phyloP scores from a whole-genome alignment of 2,113 vertebrate species.

The Erythrocercus mccallii region DNA sequence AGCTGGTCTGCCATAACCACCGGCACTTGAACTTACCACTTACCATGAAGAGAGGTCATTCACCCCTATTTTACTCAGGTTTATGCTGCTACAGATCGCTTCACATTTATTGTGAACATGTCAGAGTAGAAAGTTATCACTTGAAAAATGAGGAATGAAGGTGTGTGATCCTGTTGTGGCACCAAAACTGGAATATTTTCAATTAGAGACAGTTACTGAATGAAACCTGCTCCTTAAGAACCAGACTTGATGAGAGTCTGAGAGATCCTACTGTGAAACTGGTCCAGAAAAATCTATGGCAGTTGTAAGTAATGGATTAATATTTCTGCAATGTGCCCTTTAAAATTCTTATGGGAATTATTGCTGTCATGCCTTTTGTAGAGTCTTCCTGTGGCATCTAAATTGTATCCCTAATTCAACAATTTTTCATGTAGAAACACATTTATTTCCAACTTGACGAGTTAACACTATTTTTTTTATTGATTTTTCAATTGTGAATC shows the following conservation, averaged over 20 bases:
- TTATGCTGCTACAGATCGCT: background rate
- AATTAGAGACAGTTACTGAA: background rate
- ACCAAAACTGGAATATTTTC: background rate
- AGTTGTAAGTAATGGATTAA: background rate
- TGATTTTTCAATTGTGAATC: background rate
- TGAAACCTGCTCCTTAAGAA: background rate
- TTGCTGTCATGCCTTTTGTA: background rate
- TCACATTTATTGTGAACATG: background rate
- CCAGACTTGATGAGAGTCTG: fast-evolving
- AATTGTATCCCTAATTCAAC: background rate
- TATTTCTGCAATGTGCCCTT: background rate
- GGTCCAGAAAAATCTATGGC: background rate
- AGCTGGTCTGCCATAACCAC: background rate
- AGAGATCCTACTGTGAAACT: background rate
- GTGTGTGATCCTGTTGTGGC: background rate
- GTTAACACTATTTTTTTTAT: background rate
- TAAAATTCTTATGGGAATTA: background rate
- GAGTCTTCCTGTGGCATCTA: background rate
- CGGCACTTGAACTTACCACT: background rate
- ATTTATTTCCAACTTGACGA: background rate
- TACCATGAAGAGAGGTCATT: background rate
- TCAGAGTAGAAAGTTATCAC: background rate
- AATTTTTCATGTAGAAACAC: background rate
- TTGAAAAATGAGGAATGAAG: background rate
- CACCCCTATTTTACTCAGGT: no score